Conservation (phyloP, 2,113 vertebrate species). For the Ameiurus melas region DNA sequence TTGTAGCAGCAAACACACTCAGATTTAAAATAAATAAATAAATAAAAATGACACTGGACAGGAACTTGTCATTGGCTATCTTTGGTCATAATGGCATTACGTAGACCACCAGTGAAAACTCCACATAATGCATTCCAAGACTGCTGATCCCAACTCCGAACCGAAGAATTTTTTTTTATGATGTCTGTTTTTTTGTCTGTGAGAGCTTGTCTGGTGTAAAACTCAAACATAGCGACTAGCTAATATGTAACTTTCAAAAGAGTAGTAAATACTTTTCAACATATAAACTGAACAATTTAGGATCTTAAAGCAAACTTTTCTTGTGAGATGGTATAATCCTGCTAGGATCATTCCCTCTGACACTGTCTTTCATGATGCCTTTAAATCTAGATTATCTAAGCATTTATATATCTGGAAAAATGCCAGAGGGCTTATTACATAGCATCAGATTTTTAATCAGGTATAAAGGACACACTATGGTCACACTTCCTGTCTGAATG, state of each 20-base stretch:
- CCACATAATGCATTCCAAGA: background rate
- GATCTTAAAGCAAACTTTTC: background rate
- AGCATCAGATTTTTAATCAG: background rate
- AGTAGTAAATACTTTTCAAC: background rate
- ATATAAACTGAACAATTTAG: background rate
- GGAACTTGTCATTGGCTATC: background rate
- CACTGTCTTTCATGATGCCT: conserved; percentile 44
- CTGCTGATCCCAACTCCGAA: background rate
- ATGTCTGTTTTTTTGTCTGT: background rate
- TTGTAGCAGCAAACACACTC: background rate
- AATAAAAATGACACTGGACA: background rate
- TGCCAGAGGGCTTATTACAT: background rate
- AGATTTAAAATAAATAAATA: background rate
- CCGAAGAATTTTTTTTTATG: background rate
- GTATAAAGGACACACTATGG: background rate
- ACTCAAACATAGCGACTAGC: background rate
- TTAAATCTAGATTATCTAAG: conserved; percentile 13
- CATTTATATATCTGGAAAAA: background rate
- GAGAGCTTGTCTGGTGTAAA: background rate
- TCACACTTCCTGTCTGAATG: background rate
- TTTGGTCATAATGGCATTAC: background rate
- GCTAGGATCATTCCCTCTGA: conserved; percentile 53
- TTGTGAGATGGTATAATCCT: background rate
- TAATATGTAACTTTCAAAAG: background rate
- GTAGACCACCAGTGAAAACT: background rate